Conservation (phyloP, 1,140 invertebrate species). For the Macrocentrus cingulum region DNA sequence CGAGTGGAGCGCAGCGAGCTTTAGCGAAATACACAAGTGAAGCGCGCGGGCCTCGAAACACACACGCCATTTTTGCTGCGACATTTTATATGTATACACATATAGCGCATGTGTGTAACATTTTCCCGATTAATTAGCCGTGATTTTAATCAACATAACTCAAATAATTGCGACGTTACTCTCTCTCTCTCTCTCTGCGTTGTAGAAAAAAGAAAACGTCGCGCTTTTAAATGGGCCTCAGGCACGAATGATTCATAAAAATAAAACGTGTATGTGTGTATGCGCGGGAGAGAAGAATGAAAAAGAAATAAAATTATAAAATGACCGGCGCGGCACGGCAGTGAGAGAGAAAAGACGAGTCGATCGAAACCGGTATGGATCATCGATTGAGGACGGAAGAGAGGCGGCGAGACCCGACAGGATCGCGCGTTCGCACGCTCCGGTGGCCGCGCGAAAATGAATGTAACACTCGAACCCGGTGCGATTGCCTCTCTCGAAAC, state of each 20-base stretch:
- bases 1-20: not conserved
- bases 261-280: not conserved
- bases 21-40: not conserved
- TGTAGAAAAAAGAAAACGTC: no score
- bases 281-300: not conserved
- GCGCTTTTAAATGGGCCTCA: no score
- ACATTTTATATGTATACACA: no score
- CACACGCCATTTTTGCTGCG: no score
- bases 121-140: no score
- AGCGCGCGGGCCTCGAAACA: no score
- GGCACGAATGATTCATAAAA: no score
- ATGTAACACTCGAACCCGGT: constrained; percentile 25
- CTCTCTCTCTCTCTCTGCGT: no score
- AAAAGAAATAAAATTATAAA: constrained; percentile 5
- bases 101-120: no score
- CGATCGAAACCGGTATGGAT: constrained; percentile 28
- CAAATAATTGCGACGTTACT: no score
- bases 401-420: constrained; percentile 27
- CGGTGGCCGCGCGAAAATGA: constrained; percentile 29
- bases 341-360: constrained; percentile 11
- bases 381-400: constrained; percentile 26
- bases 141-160: no score
- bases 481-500: constrained; percentile 2
- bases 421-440: constrained; percentile 23
- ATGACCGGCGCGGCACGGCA: no score